These are phyloP conservation scores for Merodon equestris DNA, from an alignment of 2,888 invertebrate genomes.

Conservation along the genomic window DNA sequence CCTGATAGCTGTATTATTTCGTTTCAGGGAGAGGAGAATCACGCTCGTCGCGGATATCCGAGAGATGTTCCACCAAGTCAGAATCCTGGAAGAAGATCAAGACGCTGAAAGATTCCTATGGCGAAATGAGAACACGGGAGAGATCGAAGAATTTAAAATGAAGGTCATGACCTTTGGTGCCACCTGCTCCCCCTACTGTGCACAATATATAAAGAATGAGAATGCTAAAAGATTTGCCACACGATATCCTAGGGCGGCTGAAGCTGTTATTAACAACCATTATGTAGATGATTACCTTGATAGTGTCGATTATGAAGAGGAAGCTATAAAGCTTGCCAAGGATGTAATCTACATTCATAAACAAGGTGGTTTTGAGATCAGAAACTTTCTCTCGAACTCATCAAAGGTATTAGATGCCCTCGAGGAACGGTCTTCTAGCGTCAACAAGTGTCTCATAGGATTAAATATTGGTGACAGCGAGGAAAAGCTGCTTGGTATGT, in stretches of 20 bases:
- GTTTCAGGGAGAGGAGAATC: neutral
- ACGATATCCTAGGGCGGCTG: slow-evolving; percentile 20
- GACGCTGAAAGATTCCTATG: slow-evolving; percentile 15
- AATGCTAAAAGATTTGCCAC: slow-evolving; percentile 6
- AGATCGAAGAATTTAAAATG: neutral
- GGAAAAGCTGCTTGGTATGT: slow-evolving; percentile 58
- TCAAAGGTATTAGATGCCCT: neutral
- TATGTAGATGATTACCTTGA: slow-evolving; percentile 40
- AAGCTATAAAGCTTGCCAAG: slow-evolving; percentile 11
- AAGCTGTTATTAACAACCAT: slow-evolving; percentile 23
- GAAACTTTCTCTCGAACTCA: slow-evolving; percentile 68
- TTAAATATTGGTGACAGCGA: neutral
- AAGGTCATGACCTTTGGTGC: slow-evolving; percentile 6
- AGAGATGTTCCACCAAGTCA: slow-evolving; percentile 15
- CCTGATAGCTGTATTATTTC: neutral
- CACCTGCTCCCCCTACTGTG: neutral
- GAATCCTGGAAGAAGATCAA: slow-evolving; percentile 10
- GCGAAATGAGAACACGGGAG: neutral
- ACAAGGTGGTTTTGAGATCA: slow-evolving; percentile 30
- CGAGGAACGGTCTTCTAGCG: neutral
- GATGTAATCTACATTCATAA: slow-evolving; percentile 17
- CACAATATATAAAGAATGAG: slow-evolving; percentile 2
- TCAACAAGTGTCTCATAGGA: neutral
- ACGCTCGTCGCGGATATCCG: neutral
- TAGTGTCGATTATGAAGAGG: slow-evolving; percentile 19